phyloP scores from a whole-genome alignment of 2,113 vertebrate species.

The Rhynchopsitta pachyrhyncha region DNA sequence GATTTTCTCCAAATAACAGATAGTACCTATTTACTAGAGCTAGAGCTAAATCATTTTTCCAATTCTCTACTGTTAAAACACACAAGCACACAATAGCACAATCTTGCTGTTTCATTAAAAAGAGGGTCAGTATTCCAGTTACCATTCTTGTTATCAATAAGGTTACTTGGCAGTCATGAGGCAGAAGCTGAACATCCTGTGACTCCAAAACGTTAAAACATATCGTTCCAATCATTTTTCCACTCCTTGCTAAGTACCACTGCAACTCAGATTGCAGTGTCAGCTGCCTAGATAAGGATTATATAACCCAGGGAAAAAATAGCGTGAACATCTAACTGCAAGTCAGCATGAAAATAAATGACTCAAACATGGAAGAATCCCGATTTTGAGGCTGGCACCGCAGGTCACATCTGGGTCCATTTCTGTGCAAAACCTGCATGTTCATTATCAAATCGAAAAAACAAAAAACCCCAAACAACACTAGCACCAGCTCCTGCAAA shows the following conservation, averaged over 20 bases:
- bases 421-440: background rate
- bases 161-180: constrained; percentile 12
- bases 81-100: background rate
- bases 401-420: background rate
- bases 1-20: constrained; percentile 17
- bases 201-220: background rate
- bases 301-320: constrained; percentile 49
- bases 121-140: constrained; percentile 19
- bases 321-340: constrained; percentile 21
- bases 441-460: background rate
- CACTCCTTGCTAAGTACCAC: constrained; percentile 24
- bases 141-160: background rate
- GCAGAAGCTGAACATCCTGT: constrained; percentile 24
- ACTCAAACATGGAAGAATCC: constrained; percentile 8
- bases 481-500: background rate
- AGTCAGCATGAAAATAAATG: constrained; percentile 54
- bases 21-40: background rate
- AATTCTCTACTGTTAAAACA: background rate
- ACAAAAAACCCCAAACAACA: background rate
- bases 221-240: constrained; percentile 19
- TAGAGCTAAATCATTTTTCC: background rate
- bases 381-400: background rate
- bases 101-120: constrained; percentile 1
- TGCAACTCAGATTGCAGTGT: constrained; percentile 46
- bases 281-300: constrained; percentile 53